A percentile compares a stretch with the other conserved stretches of the same genome.
phyloP scores from a whole-genome alignment of 2,797 vertebrate species.

The Zalophus californianus region DNA sequence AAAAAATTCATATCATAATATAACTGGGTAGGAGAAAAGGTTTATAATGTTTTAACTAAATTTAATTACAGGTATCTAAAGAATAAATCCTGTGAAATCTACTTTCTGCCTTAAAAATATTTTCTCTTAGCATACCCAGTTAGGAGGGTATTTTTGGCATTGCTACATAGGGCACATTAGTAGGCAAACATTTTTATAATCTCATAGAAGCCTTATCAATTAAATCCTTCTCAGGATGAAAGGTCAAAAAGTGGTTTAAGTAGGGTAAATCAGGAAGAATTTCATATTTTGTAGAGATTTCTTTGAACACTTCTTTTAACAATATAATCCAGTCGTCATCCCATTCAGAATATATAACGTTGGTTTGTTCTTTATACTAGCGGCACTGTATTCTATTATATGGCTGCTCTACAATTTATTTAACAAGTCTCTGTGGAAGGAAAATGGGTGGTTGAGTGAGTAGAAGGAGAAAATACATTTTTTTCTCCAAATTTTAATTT shows the following conservation, averaged over 20 bases:
- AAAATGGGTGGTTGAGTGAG: neutral
- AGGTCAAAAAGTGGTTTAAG: constrained; percentile 25
- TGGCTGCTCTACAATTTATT: neutral
- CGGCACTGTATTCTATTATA: neutral
- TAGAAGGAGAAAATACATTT: neutral
- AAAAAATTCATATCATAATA: constrained; percentile 13
- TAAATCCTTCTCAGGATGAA: constrained; percentile 8
- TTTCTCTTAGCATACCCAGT: constrained; percentile 32
- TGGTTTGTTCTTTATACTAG: neutral
- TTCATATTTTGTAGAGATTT: constrained; percentile 2
- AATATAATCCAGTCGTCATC: neutral
- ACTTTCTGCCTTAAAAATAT: constrained; percentile 32
- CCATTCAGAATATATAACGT: neutral
- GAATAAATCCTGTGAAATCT: constrained; percentile 26
- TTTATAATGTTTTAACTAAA: constrained; percentile 37
- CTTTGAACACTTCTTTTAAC: neutral
- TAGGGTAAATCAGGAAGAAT: constrained; percentile 24
- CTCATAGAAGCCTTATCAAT: neutral
- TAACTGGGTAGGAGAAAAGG: constrained; percentile 3
- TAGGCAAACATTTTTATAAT: constrained; percentile 31
- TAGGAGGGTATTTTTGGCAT: constrained; percentile 30
- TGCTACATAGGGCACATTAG: neutral
- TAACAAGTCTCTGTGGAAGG: neutral
- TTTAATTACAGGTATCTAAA: constrained; percentile 41
- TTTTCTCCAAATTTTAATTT: neutral